Conservation (phyloP, 2,797 vertebrate genomes). For the Astyanax mexicanus region DNA sequence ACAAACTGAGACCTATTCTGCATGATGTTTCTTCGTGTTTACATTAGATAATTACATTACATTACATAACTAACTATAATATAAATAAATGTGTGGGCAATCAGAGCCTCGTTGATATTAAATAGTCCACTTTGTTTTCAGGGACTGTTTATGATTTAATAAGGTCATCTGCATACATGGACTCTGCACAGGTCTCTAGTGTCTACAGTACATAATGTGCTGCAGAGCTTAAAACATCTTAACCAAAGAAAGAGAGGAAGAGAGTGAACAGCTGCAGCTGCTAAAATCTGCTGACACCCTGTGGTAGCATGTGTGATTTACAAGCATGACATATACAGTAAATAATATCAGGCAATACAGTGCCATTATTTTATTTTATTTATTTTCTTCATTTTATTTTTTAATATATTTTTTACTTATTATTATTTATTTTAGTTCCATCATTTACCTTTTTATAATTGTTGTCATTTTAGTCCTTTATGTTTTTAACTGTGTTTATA, state of each 20-base stretch:
- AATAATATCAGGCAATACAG: too few relatives aligned
- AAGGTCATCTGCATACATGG: neutral
- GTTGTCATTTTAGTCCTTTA: too few relatives aligned
- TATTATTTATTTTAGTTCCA: too few relatives aligned
- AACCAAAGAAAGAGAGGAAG: too few relatives aligned
- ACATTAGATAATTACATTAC: too few relatives aligned
- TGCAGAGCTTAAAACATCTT: neutral
- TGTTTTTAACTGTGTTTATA: too few relatives aligned
- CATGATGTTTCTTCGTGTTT: neutral
- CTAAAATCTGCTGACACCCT: constrained; percentile 43
- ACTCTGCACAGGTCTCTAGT: neutral
- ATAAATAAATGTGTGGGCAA: neutral
- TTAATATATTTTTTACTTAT: too few relatives aligned
- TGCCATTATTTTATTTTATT: too few relatives aligned
- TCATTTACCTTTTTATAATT: too few relatives aligned
- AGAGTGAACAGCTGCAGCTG: neutral
- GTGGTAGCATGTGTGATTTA: constrained; percentile 27
- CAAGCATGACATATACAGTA: neutral
- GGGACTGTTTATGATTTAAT: neutral
- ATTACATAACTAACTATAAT: too few relatives aligned
- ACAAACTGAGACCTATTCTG: constrained; percentile 11
- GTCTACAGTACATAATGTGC: neutral
- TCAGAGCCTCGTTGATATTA: neutral
- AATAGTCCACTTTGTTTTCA: neutral
- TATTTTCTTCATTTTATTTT: too few relatives aligned